Percentiles rank a stretch among this genome's conserved stretches.
Evolutionary conservation across 2,113 vertebrate genomes (phyloP).

Genomic region (Bucco capensis): DNA sequence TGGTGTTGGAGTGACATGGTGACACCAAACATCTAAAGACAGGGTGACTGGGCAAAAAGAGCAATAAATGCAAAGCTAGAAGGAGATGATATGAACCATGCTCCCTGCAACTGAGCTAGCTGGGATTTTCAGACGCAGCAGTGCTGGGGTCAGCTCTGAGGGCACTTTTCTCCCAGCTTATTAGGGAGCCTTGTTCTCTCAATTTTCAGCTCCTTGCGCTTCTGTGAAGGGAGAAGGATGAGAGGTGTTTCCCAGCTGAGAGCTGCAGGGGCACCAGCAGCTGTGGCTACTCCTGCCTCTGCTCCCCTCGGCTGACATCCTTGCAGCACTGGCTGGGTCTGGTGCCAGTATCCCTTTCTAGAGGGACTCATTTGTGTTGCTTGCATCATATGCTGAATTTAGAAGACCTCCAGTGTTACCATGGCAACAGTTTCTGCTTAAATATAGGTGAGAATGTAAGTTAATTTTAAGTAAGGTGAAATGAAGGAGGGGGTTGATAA

Average conservation of each 20-base stretch:
- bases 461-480: constrained; percentile 71
- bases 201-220: not conserved
- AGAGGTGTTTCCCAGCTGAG: not conserved
- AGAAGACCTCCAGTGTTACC: constrained; percentile 53
- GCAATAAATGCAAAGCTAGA: not conserved
- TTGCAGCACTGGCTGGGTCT: not conserved
- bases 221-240: not conserved
- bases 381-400: constrained; percentile 49
- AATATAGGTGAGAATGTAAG: constrained; percentile 68
- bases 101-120: not conserved
- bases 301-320: not conserved
- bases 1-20: rapidly evolving
- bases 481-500: constrained; percentile 6
- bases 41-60: not conserved
- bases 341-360: not conserved
- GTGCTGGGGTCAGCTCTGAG: not conserved
- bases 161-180: not conserved
- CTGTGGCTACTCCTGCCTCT: not conserved
- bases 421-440: constrained; percentile 64
- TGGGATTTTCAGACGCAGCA: not conserved
- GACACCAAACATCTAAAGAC: not conserved
- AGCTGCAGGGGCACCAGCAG: not conserved
- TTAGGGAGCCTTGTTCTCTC: rapidly evolving
- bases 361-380: not conserved
- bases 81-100: rapidly evolving